Base-by-base conservation (phyloP, 2,888 invertebrate genomes). In the Leucozona laternaria region DNA sequence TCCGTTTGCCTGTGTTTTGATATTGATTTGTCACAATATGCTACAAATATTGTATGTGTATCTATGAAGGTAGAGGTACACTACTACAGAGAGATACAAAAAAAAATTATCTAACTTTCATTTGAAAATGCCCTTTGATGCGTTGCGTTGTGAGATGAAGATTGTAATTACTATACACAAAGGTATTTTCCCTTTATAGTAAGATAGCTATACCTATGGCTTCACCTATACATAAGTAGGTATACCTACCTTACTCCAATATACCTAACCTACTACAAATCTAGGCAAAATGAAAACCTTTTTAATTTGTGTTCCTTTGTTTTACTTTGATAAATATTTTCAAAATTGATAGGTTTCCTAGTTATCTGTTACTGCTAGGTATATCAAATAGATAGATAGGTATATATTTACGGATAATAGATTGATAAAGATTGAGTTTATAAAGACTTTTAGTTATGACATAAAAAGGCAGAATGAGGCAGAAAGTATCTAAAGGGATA, bases 21-120 rank as follows among this genome's bases (percentile, higher is more conserved):
- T 68, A 76, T 66, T 68, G 76, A 77, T 77, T 68, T 70, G 77
- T 77, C 68, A 68, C 40, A 7, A 58, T 31, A 31, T 68, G 7
- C 37, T 37, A 17, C 43, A 62, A 22, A 43, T 55, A 34, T 25
- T 66, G 45, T 13, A 76, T 45, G 13, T 60, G n/a, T n/a, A n/a
- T n/a, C n/a, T n/a, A n/a, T n/a, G n/a, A n/a, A n/a, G n/a, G n/a
- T n/a, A n/a, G n/a, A n/a, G n/a, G n/a, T 48, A 25, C 25, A 25
- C 13, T 28, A 13, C 17, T 11, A 50, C 13, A 25, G 15, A 53
- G 22, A 25, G 3, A 53, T 25, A 28, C 8, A 53, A 13, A 28
- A 22, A 48, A 66, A 1, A 31, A 0, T 28, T 45, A 45, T 17
- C 43, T 31, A 34, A 20, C 68, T 31, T 48, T 53, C 31, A 55